Percentiles rank a stretch among this genome's conserved stretches.
These are phyloP conservation scores for Aproaerema taeniolella DNA, from an alignment of 2,888 invertebrate genomes.

Conservation along the genomic window DNA sequence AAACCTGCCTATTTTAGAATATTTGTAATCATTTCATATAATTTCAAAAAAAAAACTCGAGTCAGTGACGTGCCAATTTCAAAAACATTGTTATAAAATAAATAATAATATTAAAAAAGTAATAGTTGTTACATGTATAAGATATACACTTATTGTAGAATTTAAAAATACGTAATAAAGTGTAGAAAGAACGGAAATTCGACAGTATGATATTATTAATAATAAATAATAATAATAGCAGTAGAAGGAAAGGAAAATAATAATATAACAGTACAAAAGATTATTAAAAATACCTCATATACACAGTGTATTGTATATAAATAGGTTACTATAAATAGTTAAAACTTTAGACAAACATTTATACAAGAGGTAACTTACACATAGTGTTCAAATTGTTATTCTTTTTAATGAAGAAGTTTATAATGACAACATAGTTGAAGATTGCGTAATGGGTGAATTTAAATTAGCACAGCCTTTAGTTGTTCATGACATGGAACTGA, in stretches of 20 bases:
- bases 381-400: constrained; percentile 21
- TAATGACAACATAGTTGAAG: not conserved
- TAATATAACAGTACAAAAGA: constrained; percentile 40
- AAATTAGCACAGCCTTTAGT: not conserved
- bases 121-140: constrained; percentile 71
- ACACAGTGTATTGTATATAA: constrained; percentile 69
- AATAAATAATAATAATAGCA: constrained; percentile 22
- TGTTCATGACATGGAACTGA: no score
- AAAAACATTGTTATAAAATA: constrained; percentile 54
- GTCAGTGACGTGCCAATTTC: constrained; percentile 69
- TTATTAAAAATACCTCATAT: constrained; percentile 55
- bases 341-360: constrained; percentile 40
- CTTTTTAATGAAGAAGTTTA: not conserved
- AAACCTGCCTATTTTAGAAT: constrained; percentile 4
- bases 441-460: not conserved
- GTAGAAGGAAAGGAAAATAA: constrained; percentile 11
- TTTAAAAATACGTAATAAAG: constrained; percentile 7
- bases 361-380: constrained; percentile 50
- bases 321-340: constrained; percentile 21
- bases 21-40: constrained; percentile 30
- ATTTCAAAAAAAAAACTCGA: constrained; percentile 30
- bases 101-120: constrained; percentile 32
- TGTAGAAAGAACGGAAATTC: constrained; percentile 25
- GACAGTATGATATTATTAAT: constrained; percentile 48
- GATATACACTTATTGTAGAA: constrained; percentile 21